Evolutionary conservation across 37 sponge, comb jelly and placozoan species (phyloP), one percentile per base, ranked within the genome.

Genomic region (Geodia barretti): DNA sequence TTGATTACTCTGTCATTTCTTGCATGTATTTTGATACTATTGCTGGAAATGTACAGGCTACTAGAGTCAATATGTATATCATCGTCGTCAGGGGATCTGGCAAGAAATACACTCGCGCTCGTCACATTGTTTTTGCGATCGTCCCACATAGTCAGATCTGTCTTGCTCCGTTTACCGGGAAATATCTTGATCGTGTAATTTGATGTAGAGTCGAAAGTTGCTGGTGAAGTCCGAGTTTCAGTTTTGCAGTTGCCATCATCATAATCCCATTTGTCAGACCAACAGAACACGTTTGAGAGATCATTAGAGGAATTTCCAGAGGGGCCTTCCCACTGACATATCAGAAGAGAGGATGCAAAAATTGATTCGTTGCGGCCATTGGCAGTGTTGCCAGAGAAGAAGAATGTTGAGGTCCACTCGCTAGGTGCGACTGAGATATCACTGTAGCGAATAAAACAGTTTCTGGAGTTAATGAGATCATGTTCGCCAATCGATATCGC

Each of bases 381-480:
- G n/a, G n/a, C n/a, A n/a, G n/a, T n/a, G 59, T 91, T 91, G 54
- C 74, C 64, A 20, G 3, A 35, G 73, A 91, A 86, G 25, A 36
- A 38, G 59, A 91, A 86, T 2, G 32, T 39, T 11, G 62, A 67
- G 0, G 62, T 82, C 91, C 91, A 91, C 0, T 91, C 32, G 3
- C 29, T 11, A 29, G 87, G 83, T 14, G 62, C 40, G 0, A 30
- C 65, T 26, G 31, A 21, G 8, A 64, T 33, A 60, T 91, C 64
- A 1, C 4, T 54, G 41, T 86, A 86, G 11, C 83, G 83, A 19
- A 91, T 60, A 41, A 86, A 83, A 37, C 92, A 91, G 78, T 86
- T 91, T 43, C 92, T 60, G 14, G 91, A 90, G 2, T 81, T 80
- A 31, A 85, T 62, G 33, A 85, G 43, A 38, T 90, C 80, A 37